phyloP scores from a whole-genome alignment of 92 coral and sea anemone species.

The Hydrozoanthus gracilis region DNA sequence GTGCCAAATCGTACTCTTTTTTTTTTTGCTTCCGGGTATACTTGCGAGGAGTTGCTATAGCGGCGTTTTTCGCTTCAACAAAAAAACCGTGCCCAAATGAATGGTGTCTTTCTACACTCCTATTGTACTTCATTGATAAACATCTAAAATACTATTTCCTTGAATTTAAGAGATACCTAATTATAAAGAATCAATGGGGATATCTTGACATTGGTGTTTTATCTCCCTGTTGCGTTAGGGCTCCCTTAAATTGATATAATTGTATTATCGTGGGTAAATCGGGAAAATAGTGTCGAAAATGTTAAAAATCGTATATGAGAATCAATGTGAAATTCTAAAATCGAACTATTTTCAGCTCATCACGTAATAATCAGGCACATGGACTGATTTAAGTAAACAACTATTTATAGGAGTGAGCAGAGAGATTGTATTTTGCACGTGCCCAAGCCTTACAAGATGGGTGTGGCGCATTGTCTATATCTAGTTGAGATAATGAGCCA shows the following conservation, averaged over 20 bases:
- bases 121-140: background rate
- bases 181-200: conserved; percentile 4
- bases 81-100: background rate
- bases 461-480: conserved; percentile 83
- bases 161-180: conserved; percentile 8
- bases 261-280: background rate
- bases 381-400: conserved; percentile 74
- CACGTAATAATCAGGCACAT: conserved; percentile 60
- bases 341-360: conserved; percentile 5
- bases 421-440: conserved; percentile 84
- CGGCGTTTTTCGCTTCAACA: background rate
- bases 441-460: conserved; percentile 65
- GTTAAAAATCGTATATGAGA: background rate
- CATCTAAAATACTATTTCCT: background rate
- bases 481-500: conserved; percentile 61
- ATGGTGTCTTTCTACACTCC: background rate
- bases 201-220: background rate
- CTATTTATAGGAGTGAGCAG: conserved; percentile 59
- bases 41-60: too few species aligned
- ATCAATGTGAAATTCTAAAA: background rate
- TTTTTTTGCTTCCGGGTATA: background rate
- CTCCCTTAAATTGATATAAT: background rate
- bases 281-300: background rate
- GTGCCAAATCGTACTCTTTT: background rate
- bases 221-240: background rate